Conservation (phyloP, 2,797 vertebrate species). For the Hafferia zeledoni region DNA sequence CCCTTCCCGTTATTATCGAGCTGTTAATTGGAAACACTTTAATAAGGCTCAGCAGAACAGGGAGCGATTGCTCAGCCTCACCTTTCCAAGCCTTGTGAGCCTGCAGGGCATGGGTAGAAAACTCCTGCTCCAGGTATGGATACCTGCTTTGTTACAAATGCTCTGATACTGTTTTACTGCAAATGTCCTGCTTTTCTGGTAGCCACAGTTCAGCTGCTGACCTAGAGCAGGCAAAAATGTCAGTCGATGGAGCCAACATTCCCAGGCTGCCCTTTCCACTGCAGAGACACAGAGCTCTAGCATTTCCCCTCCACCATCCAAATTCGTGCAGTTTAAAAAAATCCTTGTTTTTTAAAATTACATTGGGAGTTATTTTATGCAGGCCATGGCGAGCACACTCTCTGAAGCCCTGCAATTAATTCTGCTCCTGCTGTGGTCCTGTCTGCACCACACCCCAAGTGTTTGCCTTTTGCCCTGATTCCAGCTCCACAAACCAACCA, state of each 20-base stretch:
- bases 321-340: neutral
- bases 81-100: neutral
- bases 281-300: neutral
- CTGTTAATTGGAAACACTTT: neutral
- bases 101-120: fast-evolving
- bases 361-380: neutral
- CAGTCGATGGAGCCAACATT: neutral
- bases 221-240: neutral
- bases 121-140: neutral
- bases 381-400: fast-evolving
- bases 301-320: fast-evolving
- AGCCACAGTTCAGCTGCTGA: neutral
- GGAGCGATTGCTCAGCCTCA: neutral
- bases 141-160: neutral
- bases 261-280: neutral
- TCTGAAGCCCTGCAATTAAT: neutral
- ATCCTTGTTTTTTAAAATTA: neutral
- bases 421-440: neutral
- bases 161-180: neutral
- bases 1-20: fast-evolving
- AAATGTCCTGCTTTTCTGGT: neutral
- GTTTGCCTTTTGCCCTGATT: neutral
- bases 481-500: neutral
- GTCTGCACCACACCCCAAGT: fast-evolving
- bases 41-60: neutral